Evolutionary conservation across 2,113 vertebrate species (phyloP).

Genomic region (Leptosomus discolor): DNA sequence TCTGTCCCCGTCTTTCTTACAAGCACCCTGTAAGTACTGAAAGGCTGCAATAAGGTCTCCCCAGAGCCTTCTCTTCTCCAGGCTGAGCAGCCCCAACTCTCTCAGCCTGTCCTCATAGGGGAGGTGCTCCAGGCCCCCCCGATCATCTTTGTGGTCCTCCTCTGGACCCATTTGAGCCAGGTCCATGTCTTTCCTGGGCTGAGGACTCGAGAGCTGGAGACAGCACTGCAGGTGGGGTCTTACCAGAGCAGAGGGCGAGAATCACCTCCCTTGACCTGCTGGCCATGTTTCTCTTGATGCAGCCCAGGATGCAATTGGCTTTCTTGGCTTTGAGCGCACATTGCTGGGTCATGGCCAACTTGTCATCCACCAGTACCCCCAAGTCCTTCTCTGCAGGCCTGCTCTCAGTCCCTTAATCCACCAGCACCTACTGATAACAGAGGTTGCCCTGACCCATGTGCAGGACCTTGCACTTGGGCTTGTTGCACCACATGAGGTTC

Average conservation of each 20-base stretch:
- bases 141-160: neutral
- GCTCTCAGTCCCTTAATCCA: neutral
- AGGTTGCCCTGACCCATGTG: accelerated
- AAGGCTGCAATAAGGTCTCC: accelerated
- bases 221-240: neutral
- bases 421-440: accelerated
- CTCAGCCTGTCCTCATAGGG: neutral
- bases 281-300: accelerated
- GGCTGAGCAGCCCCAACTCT: neutral
- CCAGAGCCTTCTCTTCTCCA: neutral
- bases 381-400: accelerated
- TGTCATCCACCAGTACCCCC: accelerated
- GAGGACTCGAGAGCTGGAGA: neutral
- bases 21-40: neutral
- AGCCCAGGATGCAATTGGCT: neutral
- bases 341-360: neutral
- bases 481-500: neutral
- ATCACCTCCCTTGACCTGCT: neutral
- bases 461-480: neutral
- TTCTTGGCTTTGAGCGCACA: accelerated
- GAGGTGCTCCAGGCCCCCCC: neutral
- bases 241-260: accelerated
- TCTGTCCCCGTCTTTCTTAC: neutral
- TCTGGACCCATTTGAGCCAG: accelerated
- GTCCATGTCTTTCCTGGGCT: neutral